Conservation (phyloP, 2,113 vertebrate genomes). For the Natator depressus region DNA sequence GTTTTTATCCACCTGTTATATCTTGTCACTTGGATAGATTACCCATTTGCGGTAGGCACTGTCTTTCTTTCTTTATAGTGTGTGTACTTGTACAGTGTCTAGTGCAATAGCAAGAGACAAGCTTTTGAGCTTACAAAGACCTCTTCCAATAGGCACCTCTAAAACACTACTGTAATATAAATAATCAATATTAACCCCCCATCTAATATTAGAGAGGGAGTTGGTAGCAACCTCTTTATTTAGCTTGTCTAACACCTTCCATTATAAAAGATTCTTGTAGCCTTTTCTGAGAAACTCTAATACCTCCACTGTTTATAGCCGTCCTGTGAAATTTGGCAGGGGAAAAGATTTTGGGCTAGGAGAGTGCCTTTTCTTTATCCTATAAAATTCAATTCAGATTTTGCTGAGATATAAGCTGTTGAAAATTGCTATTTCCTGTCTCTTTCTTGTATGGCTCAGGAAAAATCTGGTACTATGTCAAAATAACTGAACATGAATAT, state of each 20-base stretch:
- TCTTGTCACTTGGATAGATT: not conserved
- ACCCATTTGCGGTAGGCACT: not conserved
- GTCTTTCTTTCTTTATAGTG: not conserved
- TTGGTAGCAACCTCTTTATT: not conserved
- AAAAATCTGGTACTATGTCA: not conserved
- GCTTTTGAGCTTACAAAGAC: too few species aligned
- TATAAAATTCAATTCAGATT: not conserved
- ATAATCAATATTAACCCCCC: too few species aligned
- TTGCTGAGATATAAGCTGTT: not conserved
- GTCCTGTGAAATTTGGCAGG: not conserved
- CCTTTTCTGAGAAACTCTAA: not conserved
- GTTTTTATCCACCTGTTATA: not conserved
- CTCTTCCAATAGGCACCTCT: too few species aligned
- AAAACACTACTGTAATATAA: too few species aligned
- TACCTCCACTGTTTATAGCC: fast-evolving
- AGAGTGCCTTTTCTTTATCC: not conserved
- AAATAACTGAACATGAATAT: not conserved
- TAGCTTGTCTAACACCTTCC: not conserved
- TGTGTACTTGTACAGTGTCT: not conserved
- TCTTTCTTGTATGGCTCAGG: not conserved
- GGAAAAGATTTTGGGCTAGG: not conserved
- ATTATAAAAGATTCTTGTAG: not conserved
- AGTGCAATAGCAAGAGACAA: not conserved
- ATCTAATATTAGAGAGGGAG: not conserved
- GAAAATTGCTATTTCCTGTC: not conserved